Percentiles rank a stretch among this genome's conserved stretches.
Evolutionary conservation across 2,797 vertebrate species (phyloP).

Genomic region (Sorex maritimensis): DNA sequence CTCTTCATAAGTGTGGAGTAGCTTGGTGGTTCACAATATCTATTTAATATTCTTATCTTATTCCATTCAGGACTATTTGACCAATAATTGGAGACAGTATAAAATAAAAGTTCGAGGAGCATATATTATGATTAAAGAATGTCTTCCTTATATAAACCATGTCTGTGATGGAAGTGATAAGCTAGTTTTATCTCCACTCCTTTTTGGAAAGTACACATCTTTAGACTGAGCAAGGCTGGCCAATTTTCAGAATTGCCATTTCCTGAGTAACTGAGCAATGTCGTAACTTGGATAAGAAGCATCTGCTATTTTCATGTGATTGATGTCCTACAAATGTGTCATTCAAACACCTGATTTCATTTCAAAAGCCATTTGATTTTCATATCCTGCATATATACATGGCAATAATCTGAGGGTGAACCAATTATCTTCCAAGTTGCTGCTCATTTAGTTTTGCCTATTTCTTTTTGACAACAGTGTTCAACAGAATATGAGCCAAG

Average conservation of each 20-base stretch:
- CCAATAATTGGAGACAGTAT: neutral
- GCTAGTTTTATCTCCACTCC: neutral
- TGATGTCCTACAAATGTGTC: conserved; percentile 2
- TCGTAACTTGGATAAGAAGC: conserved; percentile 47
- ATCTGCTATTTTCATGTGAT: conserved; percentile 58
- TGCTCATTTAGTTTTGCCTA: neutral
- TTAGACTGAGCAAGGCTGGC: conserved; percentile 51
- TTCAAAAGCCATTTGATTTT: conserved; percentile 4
- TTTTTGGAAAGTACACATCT: conserved; percentile 68
- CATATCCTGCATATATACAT: neutral
- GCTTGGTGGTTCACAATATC: neutral
- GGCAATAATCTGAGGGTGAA: neutral
- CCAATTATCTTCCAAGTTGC: neutral
- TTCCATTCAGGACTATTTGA: neutral
- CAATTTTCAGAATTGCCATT: conserved; percentile 53
- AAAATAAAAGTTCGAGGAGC: conserved; percentile 1
- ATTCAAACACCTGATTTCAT: neutral
- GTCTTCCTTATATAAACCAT: conserved; percentile 1
- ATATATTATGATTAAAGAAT: conserved; percentile 16
- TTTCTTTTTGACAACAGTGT: conserved; percentile 18
- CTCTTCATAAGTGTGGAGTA: neutral
- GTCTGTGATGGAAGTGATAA: conserved; percentile 60
- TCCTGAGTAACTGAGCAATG: conserved; percentile 37
- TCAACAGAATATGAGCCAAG: neutral
- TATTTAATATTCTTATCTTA: conserved; percentile 32